These are phyloP conservation scores for Oceanites oceanicus DNA, from an alignment of 2,113 vertebrate genomes.

Conservation along the genomic window DNA sequence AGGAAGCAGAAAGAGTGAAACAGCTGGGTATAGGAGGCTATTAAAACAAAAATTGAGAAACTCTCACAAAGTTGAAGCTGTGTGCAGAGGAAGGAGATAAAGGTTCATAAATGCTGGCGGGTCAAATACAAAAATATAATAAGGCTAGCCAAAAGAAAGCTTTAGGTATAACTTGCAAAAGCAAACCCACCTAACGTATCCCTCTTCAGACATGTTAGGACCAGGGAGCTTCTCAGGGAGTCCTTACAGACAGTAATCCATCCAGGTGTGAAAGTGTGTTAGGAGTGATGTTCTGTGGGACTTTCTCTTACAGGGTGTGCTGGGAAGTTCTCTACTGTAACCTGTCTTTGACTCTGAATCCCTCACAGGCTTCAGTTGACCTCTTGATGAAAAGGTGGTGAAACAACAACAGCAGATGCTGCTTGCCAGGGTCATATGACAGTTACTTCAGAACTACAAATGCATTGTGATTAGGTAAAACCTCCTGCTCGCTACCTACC, in stretches of 20 bases:
- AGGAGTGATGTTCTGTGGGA: not conserved
- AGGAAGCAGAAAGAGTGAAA: not conserved
- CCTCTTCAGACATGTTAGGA: not conserved
- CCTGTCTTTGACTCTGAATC: not conserved
- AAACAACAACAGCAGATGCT: not conserved
- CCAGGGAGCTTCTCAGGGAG: not conserved
- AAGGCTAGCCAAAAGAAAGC: not conserved
- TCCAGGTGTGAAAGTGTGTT: not conserved
- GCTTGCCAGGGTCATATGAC: not conserved
- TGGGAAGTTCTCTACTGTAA: not conserved
- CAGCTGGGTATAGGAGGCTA: not conserved
- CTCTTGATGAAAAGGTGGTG: not conserved
- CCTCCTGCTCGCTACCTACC: not conserved
- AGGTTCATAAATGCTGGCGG: not conserved
- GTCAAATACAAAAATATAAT: not conserved
- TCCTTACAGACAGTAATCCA: not conserved
- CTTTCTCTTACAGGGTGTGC: not conserved
- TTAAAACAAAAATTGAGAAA: not conserved
- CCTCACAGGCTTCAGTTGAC: not conserved
- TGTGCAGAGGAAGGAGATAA: not conserved
- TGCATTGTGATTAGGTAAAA: not conserved
- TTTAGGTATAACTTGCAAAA: not conserved
- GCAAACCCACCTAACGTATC: not conserved
- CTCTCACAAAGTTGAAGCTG: not conserved
- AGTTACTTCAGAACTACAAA: not conserved